Evolutionary conservation across 2,797 vertebrate genomes (phyloP).

Genomic region (Periparus ater): DNA sequence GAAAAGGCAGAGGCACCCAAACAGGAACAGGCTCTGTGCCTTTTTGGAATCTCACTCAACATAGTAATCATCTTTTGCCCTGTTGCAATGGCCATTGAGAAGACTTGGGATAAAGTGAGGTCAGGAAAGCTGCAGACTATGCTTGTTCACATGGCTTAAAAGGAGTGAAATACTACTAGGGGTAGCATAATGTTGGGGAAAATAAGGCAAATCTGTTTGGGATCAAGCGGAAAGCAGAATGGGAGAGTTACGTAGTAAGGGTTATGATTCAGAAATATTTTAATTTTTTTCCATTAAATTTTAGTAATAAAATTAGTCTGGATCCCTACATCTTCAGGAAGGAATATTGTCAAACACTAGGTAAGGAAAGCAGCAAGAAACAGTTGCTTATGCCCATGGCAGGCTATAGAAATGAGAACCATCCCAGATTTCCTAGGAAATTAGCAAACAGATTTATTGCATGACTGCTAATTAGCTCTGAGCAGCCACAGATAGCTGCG

Average conservation of each 20-base stretch:
- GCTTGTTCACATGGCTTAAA: neutral
- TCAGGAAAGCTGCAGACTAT: neutral
- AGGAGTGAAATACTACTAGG: neutral
- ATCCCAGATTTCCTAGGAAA: constrained; percentile 40
- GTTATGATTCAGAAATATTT: neutral
- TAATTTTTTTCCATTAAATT: neutral
- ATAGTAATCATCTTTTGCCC: neutral
- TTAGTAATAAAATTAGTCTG: neutral
- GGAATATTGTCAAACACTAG: neutral
- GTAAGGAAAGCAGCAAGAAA: neutral
- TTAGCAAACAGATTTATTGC: constrained; percentile 49
- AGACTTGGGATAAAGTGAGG: neutral
- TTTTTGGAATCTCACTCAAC: neutral
- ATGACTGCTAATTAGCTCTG: constrained; percentile 54
- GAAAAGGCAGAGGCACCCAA: neutral
- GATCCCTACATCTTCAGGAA: neutral
- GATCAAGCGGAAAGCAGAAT: neutral
- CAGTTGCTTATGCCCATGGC: neutral
- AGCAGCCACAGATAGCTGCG: constrained; percentile 35
- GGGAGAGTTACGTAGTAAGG: neutral
- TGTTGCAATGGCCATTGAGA: neutral
- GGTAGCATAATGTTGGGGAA: neutral
- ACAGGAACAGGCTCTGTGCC: neutral
- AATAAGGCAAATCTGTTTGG: neutral
- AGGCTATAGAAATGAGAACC: neutral